Evolutionary conservation across 30 jellyfish, hydroid and myxozoan species (phyloP), one percentile per base, ranked within the genome.

Genomic region (Cassiopea andromeda): DNA sequence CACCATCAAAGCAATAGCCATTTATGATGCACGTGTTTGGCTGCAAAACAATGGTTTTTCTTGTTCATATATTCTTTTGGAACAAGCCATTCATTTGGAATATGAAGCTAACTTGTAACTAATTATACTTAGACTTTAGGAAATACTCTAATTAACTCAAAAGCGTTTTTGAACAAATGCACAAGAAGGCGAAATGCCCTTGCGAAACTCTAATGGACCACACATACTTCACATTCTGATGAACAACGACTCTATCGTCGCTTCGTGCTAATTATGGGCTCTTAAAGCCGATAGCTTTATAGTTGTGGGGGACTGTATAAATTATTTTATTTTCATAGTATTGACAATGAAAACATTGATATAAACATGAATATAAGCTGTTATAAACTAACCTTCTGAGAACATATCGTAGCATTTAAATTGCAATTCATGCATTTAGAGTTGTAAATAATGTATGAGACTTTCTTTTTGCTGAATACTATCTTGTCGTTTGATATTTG

Each of bases 381-480:
- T 7, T 6, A 58, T 58, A 58, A 6, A 58, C 68, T 6, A 58
- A 84, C 92, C 92, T 84, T 84, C 8, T 10, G 82, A 1, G 78
- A 18, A 70, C 92, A 84, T 1, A 12, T 70, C 9, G 6, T 15
- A 14, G 78, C 48, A 13, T 1, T 48, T 13, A 78, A 80, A 57
- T 80, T 60, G 85, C 85, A 84, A 1, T 84, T 14, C 92, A 84
- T 70, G 78, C 92, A 84, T 57, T 84, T 84, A 17, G 85, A 70
- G 44, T 84, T 85, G 77, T 69, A 84, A 44, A 84, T 61, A n/a
- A 70, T 12, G 60, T 70, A 84, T 2, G 47, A 4, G 12, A 44
- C 49, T 19, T 44, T 43, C 50, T 67, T 68, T 44, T 15, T 14
- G 44, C 90, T 81, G 78, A 81, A 81, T 43, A 44, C 5, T 15